A percentile compares a stretch with the other conserved stretches of the same genome.
These are phyloP conservation scores for Anticlea derivata DNA, from an alignment of 2,888 invertebrate genomes.

Conservation along the genomic window DNA sequence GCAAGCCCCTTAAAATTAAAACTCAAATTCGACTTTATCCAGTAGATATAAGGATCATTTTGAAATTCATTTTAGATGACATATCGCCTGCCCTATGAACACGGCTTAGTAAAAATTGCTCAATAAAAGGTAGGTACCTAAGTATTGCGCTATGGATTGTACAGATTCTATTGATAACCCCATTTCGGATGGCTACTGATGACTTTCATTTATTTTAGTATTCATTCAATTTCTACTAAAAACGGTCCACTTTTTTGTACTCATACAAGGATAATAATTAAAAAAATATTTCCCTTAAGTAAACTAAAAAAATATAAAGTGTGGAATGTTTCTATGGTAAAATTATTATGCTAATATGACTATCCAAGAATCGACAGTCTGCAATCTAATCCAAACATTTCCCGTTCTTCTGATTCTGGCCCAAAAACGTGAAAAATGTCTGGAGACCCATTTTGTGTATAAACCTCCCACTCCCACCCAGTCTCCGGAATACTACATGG, in stretches of 20 bases:
- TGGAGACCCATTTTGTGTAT: conserved; percentile 68
- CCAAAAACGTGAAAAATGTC: conserved; percentile 65
- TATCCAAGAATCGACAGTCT: conserved; percentile 60
- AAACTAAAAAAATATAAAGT: not conserved
- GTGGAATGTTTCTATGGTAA: not conserved
- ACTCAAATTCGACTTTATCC: too few species aligned
- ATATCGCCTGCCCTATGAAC: too few species aligned
- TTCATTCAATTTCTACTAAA: conserved; percentile 8
- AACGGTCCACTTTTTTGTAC: conserved; percentile 9
- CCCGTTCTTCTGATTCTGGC: conserved; percentile 71
- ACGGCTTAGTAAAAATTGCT: too few species aligned
- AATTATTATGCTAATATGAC: conserved; percentile 53
- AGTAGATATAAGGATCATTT: too few species aligned
- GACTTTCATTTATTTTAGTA: conserved; percentile 33
- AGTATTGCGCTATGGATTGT: conserved; percentile 1
- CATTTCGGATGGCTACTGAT: conserved; percentile 21
- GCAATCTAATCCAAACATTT: conserved; percentile 67
- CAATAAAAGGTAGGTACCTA: too few species aligned
- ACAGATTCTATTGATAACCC: conserved; percentile 49
- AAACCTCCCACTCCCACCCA: conserved; percentile 70
- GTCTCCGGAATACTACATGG: conserved; percentile 72
- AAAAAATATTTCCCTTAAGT: too few species aligned
- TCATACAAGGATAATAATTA: too few species aligned
- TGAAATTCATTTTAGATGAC: too few species aligned
- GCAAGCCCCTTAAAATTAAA: too few species aligned